Conservation (phyloP, 2,888 invertebrate species). For the Nasonia oneida region DNA sequence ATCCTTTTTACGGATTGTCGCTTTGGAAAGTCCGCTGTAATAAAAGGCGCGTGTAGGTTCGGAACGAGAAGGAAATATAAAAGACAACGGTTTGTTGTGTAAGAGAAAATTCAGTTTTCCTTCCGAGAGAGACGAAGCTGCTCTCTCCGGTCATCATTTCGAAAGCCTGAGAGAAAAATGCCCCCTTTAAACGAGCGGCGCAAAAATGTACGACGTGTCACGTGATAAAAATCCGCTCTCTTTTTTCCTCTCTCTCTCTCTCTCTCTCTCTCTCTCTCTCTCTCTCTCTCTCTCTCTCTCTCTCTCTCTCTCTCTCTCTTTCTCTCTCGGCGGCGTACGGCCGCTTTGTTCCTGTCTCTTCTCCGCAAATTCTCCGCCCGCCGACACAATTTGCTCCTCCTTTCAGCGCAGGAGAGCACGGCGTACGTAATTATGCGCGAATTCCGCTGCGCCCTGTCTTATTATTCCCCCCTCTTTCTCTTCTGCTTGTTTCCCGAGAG, state of each 20-base stretch:
- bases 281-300: not conserved
- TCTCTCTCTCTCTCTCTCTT: not conserved
- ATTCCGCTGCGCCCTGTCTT: slow-evolving; percentile 9
- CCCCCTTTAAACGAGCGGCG: not conserved
- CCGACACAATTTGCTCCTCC: not conserved
- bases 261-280: not conserved
- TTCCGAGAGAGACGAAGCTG: not conserved
- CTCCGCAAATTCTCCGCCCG: not conserved
- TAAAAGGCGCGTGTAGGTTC: not conserved
- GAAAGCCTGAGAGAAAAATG: not conserved
- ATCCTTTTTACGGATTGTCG: not conserved
- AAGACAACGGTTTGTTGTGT: not conserved
- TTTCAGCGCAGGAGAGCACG: not conserved
- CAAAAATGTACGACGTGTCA: slow-evolving; percentile 6
- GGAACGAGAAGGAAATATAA: not conserved
- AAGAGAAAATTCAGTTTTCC: not conserved
- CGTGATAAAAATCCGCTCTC: not conserved
- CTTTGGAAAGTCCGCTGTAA: not conserved
- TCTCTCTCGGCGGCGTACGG: not conserved
- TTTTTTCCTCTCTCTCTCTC: not conserved
- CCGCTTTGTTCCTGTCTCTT: slow-evolving; percentile 1
- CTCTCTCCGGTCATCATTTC: not conserved
- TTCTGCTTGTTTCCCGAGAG: not conserved
- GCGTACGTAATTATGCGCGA: not conserved
- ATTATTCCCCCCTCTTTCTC: slow-evolving; percentile 1